Base-by-base conservation (phyloP, 1,140 invertebrate genomes). In the Medauroidea extradentata region DNA sequence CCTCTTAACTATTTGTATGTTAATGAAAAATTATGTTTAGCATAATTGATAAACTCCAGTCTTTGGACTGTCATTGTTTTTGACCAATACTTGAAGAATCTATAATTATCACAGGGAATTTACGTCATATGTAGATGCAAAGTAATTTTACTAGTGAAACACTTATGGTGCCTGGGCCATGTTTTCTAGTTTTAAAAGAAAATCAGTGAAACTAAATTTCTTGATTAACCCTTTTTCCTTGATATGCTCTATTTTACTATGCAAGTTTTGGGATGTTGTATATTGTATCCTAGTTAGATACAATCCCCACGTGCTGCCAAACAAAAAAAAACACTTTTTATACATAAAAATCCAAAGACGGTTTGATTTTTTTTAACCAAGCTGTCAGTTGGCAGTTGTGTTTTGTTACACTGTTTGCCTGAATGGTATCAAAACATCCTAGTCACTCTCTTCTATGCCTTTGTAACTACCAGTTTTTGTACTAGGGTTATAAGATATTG, bases 221-320 rank as follows among this genome's bases (percentile, higher is more conserved):
- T 55, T 53, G 11, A 34, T 34, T 11, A 34, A 4, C 61, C 57
- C 61, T 54, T 63, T 57, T 63, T 63, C 50, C 51, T 59, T 63
- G 54, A 59, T 63, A 60, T 52, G 57, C 57, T 63, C 61, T 63
- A 63, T 63, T 63, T 63, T 63, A 63, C 51, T 63, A 63, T 63
- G 53, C 41, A 57, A 55, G 57, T 63, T 63, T 63, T 63, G 61
- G 59, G 61, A 62, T 53, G 58, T 58, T 62, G 61, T 59, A 63
- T 34, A 34, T 34, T 34, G 29, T 34, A 34, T 34, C 29, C 29
- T 34, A 34, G 29, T 34, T 11, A 7, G 29, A 34, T 34, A 34
- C 29, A 34, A 34, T 34, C 29, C 29, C 4, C 29, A 34, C 29
- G 11, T 34, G 29, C 11, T 34, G 29, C 29, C 29, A 34, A 34